Evolutionary conservation across 2,888 invertebrate species (phyloP).

Genomic region (Meandrusa payeni): DNA sequence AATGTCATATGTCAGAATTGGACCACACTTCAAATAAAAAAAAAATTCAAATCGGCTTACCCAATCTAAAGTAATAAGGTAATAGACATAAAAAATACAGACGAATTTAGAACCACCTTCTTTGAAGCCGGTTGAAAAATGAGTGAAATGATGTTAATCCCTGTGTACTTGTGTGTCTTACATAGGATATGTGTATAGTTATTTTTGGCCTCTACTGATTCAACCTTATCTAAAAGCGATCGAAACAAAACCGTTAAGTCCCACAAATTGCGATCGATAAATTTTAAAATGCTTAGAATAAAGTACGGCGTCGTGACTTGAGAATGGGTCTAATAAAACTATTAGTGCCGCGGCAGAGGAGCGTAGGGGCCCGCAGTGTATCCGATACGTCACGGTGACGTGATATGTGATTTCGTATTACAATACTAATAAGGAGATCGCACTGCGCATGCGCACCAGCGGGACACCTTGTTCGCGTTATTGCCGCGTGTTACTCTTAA

Average conservation of each 20-base stretch:
- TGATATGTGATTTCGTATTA: conserved; percentile 48
- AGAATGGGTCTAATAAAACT: conserved; percentile 21
- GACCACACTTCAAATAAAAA: too few relatives aligned
- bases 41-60: too few relatives aligned
- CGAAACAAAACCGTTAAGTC: background rate
- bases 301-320: conserved; percentile 16
- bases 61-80: too few relatives aligned
- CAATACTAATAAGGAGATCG: conserved; percentile 40
- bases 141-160: too few relatives aligned
- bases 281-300: conserved; percentile 1
- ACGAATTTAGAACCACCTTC: too few relatives aligned
- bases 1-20: too few relatives aligned
- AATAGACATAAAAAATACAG: too few relatives aligned
- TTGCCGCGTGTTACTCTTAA: conserved; percentile 54
- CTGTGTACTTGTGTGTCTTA: too few relatives aligned
- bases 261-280: conserved; percentile 14
- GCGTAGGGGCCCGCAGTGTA: conserved; percentile 25
- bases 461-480: conserved; percentile 49
- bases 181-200: too few relatives aligned
- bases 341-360: conserved; percentile 10
- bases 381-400: conserved; percentile 35
- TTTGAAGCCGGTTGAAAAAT: too few relatives aligned
- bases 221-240: background rate
- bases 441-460: conserved; percentile 39
- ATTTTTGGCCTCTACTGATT: too few relatives aligned